phyloP scores from a whole-genome alignment of 2,113 vertebrate genomes.

The Elachura formosa region DNA sequence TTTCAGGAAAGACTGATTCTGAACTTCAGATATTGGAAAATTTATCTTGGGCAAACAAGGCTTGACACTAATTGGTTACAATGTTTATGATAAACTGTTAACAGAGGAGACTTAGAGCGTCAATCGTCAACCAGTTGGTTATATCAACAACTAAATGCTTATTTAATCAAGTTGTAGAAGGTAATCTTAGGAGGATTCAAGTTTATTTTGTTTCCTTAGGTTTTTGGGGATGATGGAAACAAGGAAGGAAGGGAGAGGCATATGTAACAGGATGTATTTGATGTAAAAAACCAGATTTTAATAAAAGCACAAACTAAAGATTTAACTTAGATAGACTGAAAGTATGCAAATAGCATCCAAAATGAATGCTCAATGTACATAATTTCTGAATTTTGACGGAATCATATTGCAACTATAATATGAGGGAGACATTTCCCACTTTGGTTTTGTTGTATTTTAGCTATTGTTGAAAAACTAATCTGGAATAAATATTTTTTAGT shows the following conservation, averaged over 20 bases:
- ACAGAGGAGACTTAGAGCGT: not conserved
- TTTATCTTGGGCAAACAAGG: not conserved
- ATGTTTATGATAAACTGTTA: slow-evolving; percentile 22
- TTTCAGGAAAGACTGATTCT: not conserved
- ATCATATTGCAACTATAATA: not conserved
- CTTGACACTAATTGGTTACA: slow-evolving; percentile 35
- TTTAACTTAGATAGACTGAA: not conserved
- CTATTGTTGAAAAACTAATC: not conserved
- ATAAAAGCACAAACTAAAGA: not conserved
- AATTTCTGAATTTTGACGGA: not conserved
- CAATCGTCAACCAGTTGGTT: not conserved
- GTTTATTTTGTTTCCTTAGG: not conserved
- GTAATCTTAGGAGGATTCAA: not conserved
- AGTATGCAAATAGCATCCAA: not conserved
- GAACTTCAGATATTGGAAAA: not conserved
- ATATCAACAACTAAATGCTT: not conserved
- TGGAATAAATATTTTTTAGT: not conserved
- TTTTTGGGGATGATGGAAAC: rapidly evolving
- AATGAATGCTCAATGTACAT: not conserved
- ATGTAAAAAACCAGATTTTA: not conserved
- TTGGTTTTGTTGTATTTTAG: not conserved
- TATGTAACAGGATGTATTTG: not conserved
- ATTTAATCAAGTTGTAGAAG: not conserved
- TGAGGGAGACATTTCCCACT: not conserved
- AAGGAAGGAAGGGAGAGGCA: not conserved